Evolutionary conservation across 2,113 vertebrate species (phyloP), one percentile per base, ranked within the genome.

Genomic region (Hemibagrus wyckioides): DNA sequence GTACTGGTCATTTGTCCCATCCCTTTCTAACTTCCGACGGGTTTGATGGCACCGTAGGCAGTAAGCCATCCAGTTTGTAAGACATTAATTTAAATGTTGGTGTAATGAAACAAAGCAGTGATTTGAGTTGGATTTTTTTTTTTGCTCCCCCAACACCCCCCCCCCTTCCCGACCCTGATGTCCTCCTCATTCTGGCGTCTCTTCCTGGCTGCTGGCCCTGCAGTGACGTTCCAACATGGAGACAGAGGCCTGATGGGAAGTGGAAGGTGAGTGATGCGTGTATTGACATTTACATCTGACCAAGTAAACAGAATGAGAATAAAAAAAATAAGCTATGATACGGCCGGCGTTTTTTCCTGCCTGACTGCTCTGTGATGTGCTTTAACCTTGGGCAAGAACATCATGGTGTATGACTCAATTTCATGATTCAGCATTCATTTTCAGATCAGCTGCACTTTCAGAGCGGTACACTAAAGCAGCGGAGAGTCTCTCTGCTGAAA

Each of bases 171-270:
- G 28, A 41, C 50, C 84, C 44, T 48, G 44, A 5, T 8, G 44
- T 93, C 57, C 86, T 77, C 25, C 33, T 73, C 54, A 30, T 61
- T 76, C 14, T 82, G 80, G 28, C 41, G 90, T 69, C 23, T 63
- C 25, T 76, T 50, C 28, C 44, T 76, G 67, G 57, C 71, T 83
- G 71, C 54, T 82, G 67, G 41, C 69, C 57, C 80, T 65, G 56
- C 87, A 99, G 98, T 99, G 91, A 99, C 98, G 75, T 99, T 99
- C 95, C 98, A 99, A 94, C 97, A 97, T 95, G 98, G 97, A 80
- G 98, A 99, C 90, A 97, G 97, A 87, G 98, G 98, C 93, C 94
- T 99, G 94, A 98, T 99, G 97, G 98, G 97, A 96, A 99, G 98
- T 90, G 98, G 98, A 94, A 99, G 97, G 98, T 99, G 73, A 87